Evolutionary conservation across 2,888 invertebrate genomes (phyloP), one percentile per base, ranked within the genome.

Genomic region (Stegana nigrithorax): DNA sequence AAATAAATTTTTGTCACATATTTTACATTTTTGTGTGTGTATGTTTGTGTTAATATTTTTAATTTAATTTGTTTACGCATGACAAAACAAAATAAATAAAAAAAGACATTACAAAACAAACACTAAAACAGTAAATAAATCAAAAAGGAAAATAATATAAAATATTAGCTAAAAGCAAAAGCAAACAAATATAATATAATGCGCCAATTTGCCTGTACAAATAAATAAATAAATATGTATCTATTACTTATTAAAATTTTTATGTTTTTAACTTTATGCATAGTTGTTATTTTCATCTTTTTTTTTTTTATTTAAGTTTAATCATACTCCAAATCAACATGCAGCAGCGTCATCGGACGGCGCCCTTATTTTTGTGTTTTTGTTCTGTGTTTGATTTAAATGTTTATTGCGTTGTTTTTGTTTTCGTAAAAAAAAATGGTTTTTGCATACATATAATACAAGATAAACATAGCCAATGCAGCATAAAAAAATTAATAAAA

Each of bases 1-100:
- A 26, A 7, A 47, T 45, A 5, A 56, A n/a, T 14, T 19, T 45
- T 53, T 55, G 2, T 4, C 1, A 58, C n/a, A 5, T 56, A 39
- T 71, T 74, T 75, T 74, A 73, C 70, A 76, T 76, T 78, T 77
- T 74, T 79, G 77, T 78, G 75, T 78, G 75, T 77, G 68, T 67
- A 70, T 66, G 67, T 73, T 21, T 53, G 32, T 58, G 59, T 50
- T 39, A 62, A 60, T n/a, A n/a, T n/a, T n/a, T n/a, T n/a, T n/a
- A n/a, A n/a, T n/a, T n/a, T n/a, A n/a, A n/a, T n/a, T n/a, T n/a
- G n/a, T n/a, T n/a, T n/a, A n/a, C n/a, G n/a, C n/a, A n/a, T n/a
- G n/a, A n/a, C n/a, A 63, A 61, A 63, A 53, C 19, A 12, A 26
- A 66, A 60, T 32, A 39, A 65, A 61, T 56, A 26, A n/a, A 61